These are phyloP conservation scores for Bradypus variegatus DNA, from an alignment of 2,797 vertebrate species.

Conservation along the genomic window DNA sequence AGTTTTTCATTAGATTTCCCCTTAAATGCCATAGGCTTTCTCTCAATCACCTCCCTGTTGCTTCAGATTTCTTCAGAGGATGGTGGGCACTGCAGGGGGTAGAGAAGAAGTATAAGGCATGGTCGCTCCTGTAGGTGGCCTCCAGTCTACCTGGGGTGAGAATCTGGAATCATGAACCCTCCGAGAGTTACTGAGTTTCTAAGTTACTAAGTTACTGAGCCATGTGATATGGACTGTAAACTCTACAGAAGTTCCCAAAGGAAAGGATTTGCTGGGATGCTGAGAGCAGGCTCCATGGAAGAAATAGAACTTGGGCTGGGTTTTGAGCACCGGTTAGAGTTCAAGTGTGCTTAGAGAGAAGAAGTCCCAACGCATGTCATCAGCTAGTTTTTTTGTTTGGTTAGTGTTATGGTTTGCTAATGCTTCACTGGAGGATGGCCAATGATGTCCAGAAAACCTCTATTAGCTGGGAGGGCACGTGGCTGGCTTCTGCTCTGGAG, in stretches of 20 bases:
- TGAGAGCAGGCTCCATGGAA: not conserved
- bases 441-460: too few species aligned
- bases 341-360: not conserved
- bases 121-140: not conserved
- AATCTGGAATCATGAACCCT: not conserved
- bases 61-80: not conserved
- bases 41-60: not conserved
- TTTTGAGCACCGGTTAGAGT: not conserved
- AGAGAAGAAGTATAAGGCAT: not conserved
- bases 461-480: too few species aligned
- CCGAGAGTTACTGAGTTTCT: not conserved
- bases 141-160: not conserved
- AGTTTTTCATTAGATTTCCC: not conserved
- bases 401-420: too few species aligned
- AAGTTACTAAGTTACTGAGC: too few species aligned
- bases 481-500: too few species aligned
- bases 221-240: not conserved
- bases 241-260: not conserved
- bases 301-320: not conserved
- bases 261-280: not conserved
- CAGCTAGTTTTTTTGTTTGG: not conserved
- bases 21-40: not conserved
- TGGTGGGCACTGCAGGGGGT: not conserved
- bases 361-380: not conserved
- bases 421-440: too few species aligned